Percentiles rank a stretch among this genome's conserved stretches.
Conservation (phyloP, 1,140 invertebrate genomes). For the Thrips palmi region DNA sequence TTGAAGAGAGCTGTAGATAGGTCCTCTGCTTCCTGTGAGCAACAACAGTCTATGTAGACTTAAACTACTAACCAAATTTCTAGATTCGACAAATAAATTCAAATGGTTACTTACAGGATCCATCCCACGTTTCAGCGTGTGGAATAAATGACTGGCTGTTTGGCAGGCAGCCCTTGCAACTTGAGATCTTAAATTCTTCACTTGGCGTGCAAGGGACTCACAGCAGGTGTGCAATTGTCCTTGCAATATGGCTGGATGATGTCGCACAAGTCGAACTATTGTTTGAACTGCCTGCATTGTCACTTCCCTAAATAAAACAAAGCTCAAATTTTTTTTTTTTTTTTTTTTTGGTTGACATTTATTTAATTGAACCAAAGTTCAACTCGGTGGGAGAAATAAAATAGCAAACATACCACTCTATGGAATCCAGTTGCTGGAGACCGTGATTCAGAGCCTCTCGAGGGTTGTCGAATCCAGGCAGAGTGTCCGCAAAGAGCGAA, state of each 20-base stretch:
- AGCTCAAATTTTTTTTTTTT: too few relatives aligned
- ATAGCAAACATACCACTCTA: conserved; percentile 44
- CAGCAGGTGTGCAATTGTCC: conserved; percentile 40
- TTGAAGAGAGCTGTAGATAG: conserved; percentile 59
- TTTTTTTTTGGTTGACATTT: neutral
- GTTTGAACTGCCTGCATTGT: conserved; percentile 59
- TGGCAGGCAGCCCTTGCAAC: conserved; percentile 71
- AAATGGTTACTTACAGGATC: conserved; percentile 41
- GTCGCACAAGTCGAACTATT: conserved; percentile 47
- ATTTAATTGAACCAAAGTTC: neutral
- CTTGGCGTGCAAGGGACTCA: conserved; percentile 51
- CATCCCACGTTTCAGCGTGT: conserved; percentile 42
- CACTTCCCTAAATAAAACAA: conserved; percentile 44
- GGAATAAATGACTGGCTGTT: conserved; percentile 58
- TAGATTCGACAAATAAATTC: neutral
- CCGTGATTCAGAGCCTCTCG: conserved; percentile 40
- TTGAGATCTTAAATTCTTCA: conserved; percentile 75
- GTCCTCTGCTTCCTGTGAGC: conserved; percentile 62
- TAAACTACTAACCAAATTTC: too few relatives aligned
- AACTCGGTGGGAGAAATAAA: too few relatives aligned
- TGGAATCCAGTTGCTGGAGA: conserved; percentile 42
- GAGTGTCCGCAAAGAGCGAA: too few relatives aligned
- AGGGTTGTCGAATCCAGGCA: conserved; percentile 37
- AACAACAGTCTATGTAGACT: conserved; percentile 12
- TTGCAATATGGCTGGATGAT: conserved; percentile 44